Percentiles rank a stretch among this genome's conserved stretches.
Conservation (phyloP, 2,888 invertebrate species). For the Archips xylosteana region DNA sequence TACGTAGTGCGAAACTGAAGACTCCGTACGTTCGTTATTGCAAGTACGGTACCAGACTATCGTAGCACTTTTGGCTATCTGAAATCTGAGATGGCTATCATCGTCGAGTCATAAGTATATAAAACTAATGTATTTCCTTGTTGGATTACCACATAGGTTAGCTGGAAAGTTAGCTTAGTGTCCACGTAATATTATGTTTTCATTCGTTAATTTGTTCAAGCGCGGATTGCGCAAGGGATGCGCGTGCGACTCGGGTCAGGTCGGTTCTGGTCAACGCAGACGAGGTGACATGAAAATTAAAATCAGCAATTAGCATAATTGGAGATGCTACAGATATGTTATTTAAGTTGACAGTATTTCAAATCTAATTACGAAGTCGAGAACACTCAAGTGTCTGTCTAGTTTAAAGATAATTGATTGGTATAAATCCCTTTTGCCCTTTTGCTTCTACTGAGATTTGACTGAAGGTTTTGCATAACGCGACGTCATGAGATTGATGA, state of each 20-base stretch:
- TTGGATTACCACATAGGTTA: slow-evolving; percentile 20
- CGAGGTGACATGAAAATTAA: slow-evolving; percentile 2
- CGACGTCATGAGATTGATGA: no score
- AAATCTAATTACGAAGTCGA: neutral
- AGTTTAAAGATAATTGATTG: neutral
- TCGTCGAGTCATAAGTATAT: slow-evolving; percentile 14
- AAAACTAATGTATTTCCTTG: slow-evolving; percentile 29
- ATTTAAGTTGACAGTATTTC: neutral
- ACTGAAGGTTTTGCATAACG: no score
- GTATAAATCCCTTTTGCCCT: no score
- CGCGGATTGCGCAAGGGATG: slow-evolving; percentile 28
- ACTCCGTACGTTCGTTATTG: neutral
- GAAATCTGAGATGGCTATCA: slow-evolving; percentile 32
- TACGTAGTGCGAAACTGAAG: slow-evolving; percentile 16
- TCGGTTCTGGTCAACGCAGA: neutral
- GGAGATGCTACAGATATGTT: neutral
- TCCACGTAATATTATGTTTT: slow-evolving; percentile 36
- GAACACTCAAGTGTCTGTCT: neutral
- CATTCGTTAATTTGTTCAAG: slow-evolving; percentile 30
- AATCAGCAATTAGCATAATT: slow-evolving; percentile 1
- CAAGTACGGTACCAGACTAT: slow-evolving; percentile 2
- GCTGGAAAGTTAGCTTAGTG: slow-evolving; percentile 15
- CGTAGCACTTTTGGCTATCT: slow-evolving; percentile 30
- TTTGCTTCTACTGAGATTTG: no score
- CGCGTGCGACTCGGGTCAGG: slow-evolving; percentile 4